These are phyloP conservation scores for Drosophila paranaensis DNA, from an alignment of 2,888 invertebrate genomes.

Conservation along the genomic window DNA sequence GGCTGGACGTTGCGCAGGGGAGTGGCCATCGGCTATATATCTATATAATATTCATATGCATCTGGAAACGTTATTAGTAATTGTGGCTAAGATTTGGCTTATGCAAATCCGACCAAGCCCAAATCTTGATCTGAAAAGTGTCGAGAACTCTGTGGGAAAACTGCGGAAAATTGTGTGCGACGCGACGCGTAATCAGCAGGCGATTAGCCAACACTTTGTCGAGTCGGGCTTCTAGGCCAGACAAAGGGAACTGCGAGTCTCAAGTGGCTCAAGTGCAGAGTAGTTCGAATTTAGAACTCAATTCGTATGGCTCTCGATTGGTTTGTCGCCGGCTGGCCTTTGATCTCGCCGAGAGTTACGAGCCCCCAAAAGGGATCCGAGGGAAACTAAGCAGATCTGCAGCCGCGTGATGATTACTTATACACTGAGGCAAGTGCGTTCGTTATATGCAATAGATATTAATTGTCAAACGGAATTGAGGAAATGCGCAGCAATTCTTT, in stretches of 20 bases:
- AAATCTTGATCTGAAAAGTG: constrained; percentile 22
- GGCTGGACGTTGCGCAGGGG: constrained; percentile 36
- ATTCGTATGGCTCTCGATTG: constrained; percentile 19
- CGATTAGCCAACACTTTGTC: constrained; percentile 30
- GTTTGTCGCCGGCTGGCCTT: constrained; percentile 60
- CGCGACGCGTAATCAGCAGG: constrained; percentile 16
- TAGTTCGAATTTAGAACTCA: constrained; percentile 8
- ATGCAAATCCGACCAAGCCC: constrained; percentile 60
- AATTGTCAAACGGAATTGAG: constrained; percentile 75
- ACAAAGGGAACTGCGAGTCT: constrained; percentile 46
- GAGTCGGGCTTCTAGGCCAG: constrained; percentile 20
- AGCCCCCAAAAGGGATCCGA: constrained; percentile 31
- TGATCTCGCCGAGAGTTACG: constrained; percentile 63
- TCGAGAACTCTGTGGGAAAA: constrained; percentile 20
- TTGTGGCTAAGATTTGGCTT: constrained; percentile 37
- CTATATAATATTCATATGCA: constrained; percentile 43
- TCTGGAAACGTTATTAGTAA: constrained; percentile 41
- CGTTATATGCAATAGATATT: constrained; percentile 61
- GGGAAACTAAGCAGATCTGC: constrained; percentile 54
- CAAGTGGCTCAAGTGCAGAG: constrained; percentile 49
- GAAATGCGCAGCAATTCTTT: constrained; percentile 74
- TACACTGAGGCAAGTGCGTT: constrained; percentile 48
- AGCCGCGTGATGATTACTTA: constrained; percentile 54
- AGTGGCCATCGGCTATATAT: constrained; percentile 45
- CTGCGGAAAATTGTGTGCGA: constrained; percentile 48